phyloP scores from a whole-genome alignment of 2,888 invertebrate species.

The Leucophenga montana region DNA sequence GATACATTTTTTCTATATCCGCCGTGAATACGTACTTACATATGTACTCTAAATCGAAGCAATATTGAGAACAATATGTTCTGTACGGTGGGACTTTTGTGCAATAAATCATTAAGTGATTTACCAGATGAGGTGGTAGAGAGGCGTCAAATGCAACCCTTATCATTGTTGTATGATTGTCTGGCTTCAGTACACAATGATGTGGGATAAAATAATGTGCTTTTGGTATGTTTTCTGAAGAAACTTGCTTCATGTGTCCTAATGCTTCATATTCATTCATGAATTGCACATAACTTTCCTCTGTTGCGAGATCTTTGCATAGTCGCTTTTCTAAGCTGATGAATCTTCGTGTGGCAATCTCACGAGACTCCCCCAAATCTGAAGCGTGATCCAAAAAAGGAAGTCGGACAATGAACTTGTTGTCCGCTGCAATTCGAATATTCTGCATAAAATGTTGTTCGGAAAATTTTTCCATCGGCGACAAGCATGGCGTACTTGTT shows the following conservation, averaged over 20 bases:
- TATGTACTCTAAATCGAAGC: background rate
- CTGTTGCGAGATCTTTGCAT: background rate
- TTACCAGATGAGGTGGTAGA: background rate
- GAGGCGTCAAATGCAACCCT: conserved; percentile 22
- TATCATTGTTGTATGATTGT: conserved; percentile 13
- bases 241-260: no score
- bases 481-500: background rate
- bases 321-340: conserved; percentile 16
- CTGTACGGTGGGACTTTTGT: conserved; percentile 2
- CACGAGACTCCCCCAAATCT: conserved; percentile 12
- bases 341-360: conserved; percentile 12
- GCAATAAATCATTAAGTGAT: conserved; percentile 9
- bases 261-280: conserved; percentile 26
- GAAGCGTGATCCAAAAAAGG: conserved; percentile 8
- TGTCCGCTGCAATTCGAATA: background rate
- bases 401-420: no score
- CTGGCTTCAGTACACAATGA: conserved; percentile 24
- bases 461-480: background rate
- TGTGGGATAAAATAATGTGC: conserved; percentile 16
- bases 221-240: conserved; percentile 10
- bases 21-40: background rate
- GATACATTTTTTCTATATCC: conserved; percentile 10
- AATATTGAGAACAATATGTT: background rate
- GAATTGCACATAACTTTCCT: conserved; percentile 14
- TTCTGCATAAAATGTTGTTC: conserved; percentile 9